Evolutionary conservation across 2,888 invertebrate genomes (phyloP).

Genomic region (Macropis europaea): DNA sequence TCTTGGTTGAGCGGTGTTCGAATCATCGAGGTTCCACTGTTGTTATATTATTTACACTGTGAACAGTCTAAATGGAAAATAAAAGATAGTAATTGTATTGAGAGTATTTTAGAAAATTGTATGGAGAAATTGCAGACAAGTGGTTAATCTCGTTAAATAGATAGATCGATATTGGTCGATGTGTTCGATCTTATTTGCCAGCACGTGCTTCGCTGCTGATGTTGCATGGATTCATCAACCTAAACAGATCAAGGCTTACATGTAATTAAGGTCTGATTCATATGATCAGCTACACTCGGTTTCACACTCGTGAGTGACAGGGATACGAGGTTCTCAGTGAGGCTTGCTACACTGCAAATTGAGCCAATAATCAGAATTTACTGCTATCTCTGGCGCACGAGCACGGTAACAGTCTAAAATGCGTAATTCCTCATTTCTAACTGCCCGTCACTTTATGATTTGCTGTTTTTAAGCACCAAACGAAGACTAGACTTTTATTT

Average conservation of each 20-base stretch:
- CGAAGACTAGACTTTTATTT: no score
- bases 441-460: no score
- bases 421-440: no score
- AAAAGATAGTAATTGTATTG: no score
- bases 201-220: neutral
- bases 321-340: neutral
- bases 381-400: slow-evolving; percentile 16
- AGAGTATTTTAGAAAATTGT: no score
- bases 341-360: slow-evolving; percentile 25
- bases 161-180: slow-evolving; percentile 5
- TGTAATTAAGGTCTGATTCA: slow-evolving; percentile 55
- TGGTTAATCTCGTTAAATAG: neutral
- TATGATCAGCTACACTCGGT: slow-evolving; percentile 23
- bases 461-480: no score
- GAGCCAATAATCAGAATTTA: slow-evolving; percentile 50
- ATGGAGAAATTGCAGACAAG: no score
- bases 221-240: slow-evolving; percentile 30
- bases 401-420: slow-evolving; percentile 18
- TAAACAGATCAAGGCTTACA: slow-evolving; percentile 55
- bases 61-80: no score
- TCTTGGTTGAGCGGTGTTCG: no score
- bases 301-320: slow-evolving; percentile 15
- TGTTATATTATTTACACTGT: no score
- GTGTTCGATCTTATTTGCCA: neutral
- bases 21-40: no score